A percentile compares a stretch with the other conserved stretches of the same genome.
Conservation (phyloP, 2,113 vertebrate species). For the Ornithorhynchus anatinus region DNA sequence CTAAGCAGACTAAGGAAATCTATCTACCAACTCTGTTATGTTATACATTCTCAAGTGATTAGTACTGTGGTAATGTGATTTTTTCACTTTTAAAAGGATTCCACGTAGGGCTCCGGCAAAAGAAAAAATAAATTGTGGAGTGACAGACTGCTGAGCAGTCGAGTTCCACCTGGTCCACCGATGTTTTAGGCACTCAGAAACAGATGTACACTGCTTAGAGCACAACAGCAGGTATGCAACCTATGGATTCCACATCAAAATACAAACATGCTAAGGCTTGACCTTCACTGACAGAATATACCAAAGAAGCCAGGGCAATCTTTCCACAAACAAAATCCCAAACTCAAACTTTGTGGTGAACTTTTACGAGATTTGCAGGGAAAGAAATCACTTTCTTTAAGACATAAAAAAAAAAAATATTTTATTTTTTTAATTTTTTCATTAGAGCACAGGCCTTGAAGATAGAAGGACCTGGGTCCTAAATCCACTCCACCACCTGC, state of each 20-base stretch:
- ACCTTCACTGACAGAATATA: neutral
- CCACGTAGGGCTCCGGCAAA: slow-evolving; percentile 25
- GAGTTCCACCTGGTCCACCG: neutral
- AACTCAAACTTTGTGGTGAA: no score
- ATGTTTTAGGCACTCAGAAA: neutral
- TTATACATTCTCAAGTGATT: no score
- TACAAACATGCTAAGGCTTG: neutral
- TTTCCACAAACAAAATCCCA: slow-evolving; percentile 27
- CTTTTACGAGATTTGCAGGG: no score
- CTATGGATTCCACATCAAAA: neutral
- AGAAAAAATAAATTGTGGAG: slow-evolving; percentile 27
- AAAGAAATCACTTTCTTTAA: no score
- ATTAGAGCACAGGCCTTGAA: no score
- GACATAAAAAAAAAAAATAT: no score
- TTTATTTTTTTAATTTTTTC: no score
- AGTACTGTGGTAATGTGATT: slow-evolving; percentile 18
- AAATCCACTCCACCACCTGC: no score
- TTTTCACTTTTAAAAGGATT: slow-evolving; percentile 24
- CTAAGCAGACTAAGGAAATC: no score
- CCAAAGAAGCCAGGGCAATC: neutral
- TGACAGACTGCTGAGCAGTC: neutral
- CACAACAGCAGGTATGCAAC: neutral
- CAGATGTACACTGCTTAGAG: neutral
- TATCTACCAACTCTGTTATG: no score
- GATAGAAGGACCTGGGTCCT: no score